These are phyloP conservation scores for Mohoua ochrocephala DNA, from an alignment of 2,113 vertebrate genomes.

Conservation along the genomic window DNA sequence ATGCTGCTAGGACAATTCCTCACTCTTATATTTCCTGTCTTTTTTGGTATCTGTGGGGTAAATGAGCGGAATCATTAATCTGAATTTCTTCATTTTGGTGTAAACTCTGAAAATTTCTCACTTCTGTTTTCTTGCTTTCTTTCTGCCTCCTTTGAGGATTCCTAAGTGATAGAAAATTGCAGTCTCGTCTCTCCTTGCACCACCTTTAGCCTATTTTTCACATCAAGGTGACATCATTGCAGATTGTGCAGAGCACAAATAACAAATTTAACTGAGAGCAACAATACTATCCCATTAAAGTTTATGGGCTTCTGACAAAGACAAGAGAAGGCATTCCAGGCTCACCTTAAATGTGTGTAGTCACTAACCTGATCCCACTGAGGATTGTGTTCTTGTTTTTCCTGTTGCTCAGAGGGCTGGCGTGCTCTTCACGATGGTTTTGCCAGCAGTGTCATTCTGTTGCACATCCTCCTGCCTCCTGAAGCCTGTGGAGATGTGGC, in stretches of 20 bases:
- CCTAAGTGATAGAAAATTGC: background rate
- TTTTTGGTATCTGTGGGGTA: background rate
- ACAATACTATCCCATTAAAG: background rate
- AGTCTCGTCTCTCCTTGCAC: background rate
- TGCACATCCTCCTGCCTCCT: background rate
- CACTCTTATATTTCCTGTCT: background rate
- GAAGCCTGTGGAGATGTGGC: background rate
- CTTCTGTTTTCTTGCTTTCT: background rate
- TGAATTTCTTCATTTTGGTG: background rate
- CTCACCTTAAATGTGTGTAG: background rate
- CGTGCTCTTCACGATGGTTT: fast-evolving
- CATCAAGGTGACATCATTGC: background rate
- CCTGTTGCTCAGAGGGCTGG: background rate
- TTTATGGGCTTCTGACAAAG: background rate
- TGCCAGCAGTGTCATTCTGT: background rate
- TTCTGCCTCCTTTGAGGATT: background rate
- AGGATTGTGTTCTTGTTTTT: background rate
- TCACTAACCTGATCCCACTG: background rate
- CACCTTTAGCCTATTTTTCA: background rate
- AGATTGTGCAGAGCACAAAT: background rate
- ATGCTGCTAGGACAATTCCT: background rate
- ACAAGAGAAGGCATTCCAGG: background rate
- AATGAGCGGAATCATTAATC: fast-evolving
- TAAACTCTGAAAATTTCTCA: background rate
- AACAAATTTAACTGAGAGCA: background rate